phyloP scores from a whole-genome alignment of 2,113 vertebrate genomes.

The Scopus umbretta region DNA sequence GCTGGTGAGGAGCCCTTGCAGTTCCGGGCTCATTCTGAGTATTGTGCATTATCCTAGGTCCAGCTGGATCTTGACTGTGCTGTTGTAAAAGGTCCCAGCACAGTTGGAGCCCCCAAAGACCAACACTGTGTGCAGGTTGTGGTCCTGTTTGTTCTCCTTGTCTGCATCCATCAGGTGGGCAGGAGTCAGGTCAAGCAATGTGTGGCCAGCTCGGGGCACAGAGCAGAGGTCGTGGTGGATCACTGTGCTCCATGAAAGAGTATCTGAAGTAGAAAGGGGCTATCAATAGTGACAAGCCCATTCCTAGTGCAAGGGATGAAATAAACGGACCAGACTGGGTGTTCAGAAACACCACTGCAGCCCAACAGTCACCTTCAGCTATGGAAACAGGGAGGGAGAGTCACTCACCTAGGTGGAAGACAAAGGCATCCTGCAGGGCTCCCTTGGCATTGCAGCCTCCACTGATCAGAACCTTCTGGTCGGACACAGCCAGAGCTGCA shows the following conservation, averaged over 20 bases:
- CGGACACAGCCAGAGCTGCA: slow-evolving; percentile 77
- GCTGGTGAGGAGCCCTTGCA: not conserved
- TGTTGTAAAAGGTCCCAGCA: slow-evolving; percentile 79
- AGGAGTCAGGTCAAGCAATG: slow-evolving; percentile 68
- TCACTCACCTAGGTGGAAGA: slow-evolving; percentile 78
- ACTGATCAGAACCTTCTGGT: slow-evolving; percentile 81
- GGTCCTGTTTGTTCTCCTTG: slow-evolving; percentile 25
- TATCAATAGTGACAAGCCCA: not conserved
- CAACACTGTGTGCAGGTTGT: slow-evolving; percentile 60
- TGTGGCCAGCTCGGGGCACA: slow-evolving; percentile 82
- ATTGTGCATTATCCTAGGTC: not conserved
- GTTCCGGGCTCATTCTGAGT: not conserved
- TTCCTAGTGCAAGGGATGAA: not conserved
- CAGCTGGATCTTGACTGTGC: slow-evolving; percentile 70
- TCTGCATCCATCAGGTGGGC: slow-evolving; percentile 10
- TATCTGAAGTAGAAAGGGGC: slow-evolving; percentile 68
- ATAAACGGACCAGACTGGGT: not conserved
- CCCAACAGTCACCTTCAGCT: not conserved
- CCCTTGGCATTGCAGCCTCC: slow-evolving; percentile 83
- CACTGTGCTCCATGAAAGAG: slow-evolving; percentile 77
- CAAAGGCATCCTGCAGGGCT: slow-evolving; percentile 78
- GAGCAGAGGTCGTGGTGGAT: slow-evolving; percentile 66
- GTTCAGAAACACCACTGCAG: not conserved
- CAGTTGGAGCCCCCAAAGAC: slow-evolving; percentile 85
- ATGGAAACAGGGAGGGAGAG: not conserved